A percentile compares a stretch with the other conserved stretches of the same genome.
Evolutionary conservation across 1,140 invertebrate species (phyloP).

Genomic region (Leptonema lineaticorne): DNA sequence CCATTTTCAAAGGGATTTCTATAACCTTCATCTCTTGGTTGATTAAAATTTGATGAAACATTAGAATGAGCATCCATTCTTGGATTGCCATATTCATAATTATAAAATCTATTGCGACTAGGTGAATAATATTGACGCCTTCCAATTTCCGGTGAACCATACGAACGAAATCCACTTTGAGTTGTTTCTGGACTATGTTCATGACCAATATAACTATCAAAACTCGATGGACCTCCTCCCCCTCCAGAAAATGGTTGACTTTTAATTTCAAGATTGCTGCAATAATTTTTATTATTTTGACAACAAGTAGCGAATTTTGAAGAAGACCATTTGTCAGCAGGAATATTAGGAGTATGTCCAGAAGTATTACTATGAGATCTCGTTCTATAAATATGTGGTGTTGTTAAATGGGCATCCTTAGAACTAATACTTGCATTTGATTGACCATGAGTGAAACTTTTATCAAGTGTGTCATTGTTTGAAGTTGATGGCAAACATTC

Average conservation of each 20-base stretch:
- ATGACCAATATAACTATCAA: constrained; percentile 32
- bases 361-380: constrained; percentile 38
- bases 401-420: background rate
- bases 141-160: constrained; percentile 35
- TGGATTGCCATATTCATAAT: constrained; percentile 24
- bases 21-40: background rate
- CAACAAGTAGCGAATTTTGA: constrained; percentile 28
- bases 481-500: background rate
- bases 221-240: constrained; percentile 28
- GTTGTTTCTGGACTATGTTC: constrained; percentile 8
- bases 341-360: constrained; percentile 16
- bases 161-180: constrained; percentile 9
- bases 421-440: background rate
- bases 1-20: constrained; percentile 28
- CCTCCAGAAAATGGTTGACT: constrained; percentile 39
- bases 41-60: constrained; percentile 4
- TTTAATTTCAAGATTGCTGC: constrained; percentile 34
- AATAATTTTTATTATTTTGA: constrained; percentile 35
- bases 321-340: constrained; percentile 9
- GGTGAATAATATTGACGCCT: constrained; percentile 38
- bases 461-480: background rate
- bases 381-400: background rate
- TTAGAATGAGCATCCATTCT: constrained; percentile 23
- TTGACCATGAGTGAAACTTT: background rate
- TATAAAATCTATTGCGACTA: constrained; percentile 16